Percentiles rank a stretch among this genome's conserved stretches.
phyloP scores from a whole-genome alignment of 2,113 vertebrate genomes.

The Cettia cetti region DNA sequence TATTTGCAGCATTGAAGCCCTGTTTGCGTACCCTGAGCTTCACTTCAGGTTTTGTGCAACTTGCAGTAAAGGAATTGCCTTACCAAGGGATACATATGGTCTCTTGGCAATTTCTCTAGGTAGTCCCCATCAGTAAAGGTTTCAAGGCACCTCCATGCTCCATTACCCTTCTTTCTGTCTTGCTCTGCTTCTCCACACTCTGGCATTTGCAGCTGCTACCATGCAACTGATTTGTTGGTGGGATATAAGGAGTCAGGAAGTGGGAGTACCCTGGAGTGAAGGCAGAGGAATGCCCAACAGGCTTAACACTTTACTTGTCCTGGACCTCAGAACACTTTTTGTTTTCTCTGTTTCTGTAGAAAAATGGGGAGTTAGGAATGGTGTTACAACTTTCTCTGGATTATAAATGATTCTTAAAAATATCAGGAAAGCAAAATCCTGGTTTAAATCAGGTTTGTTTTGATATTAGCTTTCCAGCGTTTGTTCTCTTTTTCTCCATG shows the following conservation, averaged over 20 bases:
- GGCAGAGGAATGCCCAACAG: background rate
- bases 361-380: background rate
- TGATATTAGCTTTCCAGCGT: background rate
- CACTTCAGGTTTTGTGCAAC: background rate
- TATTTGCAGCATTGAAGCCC: background rate
- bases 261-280: background rate
- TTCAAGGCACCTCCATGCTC: background rate
- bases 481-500: background rate
- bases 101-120: background rate
- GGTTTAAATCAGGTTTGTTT: background rate
- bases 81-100: background rate
- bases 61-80: background rate
- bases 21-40: background rate
- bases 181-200: background rate
- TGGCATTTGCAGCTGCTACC: background rate
- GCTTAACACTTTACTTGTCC: background rate
- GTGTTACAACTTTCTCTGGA: background rate
- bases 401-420: background rate
- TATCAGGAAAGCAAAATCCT: background rate
- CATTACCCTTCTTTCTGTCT: background rate
- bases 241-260: background rate
- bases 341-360: background rate
- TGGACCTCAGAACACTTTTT: background rate
- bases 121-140: background rate
- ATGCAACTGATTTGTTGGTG: background rate